A percentile compares a stretch with the other conserved stretches of the same genome.
phyloP scores from a whole-genome alignment of 1,140 invertebrate species.

The Macrotrachela quadricornifera region DNA sequence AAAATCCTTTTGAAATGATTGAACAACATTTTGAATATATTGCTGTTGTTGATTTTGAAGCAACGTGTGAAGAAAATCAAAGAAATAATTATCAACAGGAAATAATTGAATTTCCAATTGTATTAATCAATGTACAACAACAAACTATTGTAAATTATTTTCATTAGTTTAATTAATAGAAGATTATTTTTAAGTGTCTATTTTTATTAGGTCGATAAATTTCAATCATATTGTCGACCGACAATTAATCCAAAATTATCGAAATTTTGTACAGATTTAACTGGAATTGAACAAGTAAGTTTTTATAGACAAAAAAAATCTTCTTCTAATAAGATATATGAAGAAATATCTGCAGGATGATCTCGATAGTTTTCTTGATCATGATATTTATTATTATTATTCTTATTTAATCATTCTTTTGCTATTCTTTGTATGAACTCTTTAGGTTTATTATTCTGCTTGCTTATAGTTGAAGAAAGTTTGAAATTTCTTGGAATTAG shows the following conservation, averaged over 20 bases:
- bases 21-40: conserved; percentile 35
- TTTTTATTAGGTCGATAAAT: conserved; percentile 32
- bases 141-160: conserved; percentile 33
- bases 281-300: conserved; percentile 39
- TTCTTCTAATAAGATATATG: no score
- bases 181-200: conserved; percentile 8
- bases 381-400: no score
- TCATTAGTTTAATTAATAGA: background rate
- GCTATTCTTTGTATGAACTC: no score
- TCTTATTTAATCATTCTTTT: no score
- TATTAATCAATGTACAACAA: conserved; percentile 38
- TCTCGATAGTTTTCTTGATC: no score
- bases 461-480: no score
- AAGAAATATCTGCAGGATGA: no score
- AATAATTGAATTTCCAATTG: conserved; percentile 52
- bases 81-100: conserved; percentile 40
- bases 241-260: conserved; percentile 38
- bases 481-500: no score
- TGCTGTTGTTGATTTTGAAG: conserved; percentile 43
- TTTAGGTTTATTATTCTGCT: no score
- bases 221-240: conserved; percentile 44
- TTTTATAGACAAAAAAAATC: no score
- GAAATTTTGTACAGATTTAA: conserved; percentile 43
- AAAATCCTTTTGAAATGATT: no score
- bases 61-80: conserved; percentile 38